These are phyloP conservation scores for Lycia hirtaria DNA, from an alignment of 2,888 invertebrate species.

Conservation along the genomic window DNA sequence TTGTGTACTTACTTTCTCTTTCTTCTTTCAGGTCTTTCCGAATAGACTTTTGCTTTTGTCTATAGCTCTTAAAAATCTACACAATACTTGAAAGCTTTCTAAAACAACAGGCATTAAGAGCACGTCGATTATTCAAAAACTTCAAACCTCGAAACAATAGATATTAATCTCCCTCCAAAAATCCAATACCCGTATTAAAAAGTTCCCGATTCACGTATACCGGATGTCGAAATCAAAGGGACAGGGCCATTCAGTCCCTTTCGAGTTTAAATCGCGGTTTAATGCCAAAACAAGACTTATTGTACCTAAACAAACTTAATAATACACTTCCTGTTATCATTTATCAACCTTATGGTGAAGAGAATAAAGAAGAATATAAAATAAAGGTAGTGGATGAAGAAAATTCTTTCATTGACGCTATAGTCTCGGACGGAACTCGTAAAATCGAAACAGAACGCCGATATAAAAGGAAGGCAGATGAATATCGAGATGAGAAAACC, in stretches of 20 bases:
- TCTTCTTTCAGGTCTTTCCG: no score
- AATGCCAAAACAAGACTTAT: constrained; percentile 73
- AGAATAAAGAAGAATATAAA: constrained; percentile 53
- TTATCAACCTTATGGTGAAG: constrained; percentile 31
- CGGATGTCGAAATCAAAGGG: constrained; percentile 75
- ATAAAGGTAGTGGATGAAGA: constrained; percentile 48
- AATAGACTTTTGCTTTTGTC: no score
- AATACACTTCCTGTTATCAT: constrained; percentile 14
- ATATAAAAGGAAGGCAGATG: constrained; percentile 77
- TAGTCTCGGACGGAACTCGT: constrained; percentile 69
- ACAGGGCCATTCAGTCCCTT: constrained; percentile 69
- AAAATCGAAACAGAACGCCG: constrained; percentile 77
- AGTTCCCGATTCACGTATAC: constrained; percentile 69
- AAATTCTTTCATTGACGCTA: constrained; percentile 68
- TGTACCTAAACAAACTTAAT: constrained; percentile 51
- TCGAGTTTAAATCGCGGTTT: constrained; percentile 69
- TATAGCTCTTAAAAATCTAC: not conserved
- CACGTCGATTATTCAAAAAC: constrained; percentile 3
- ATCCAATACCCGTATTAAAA: constrained; percentile 52
- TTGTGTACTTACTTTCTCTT: no score
- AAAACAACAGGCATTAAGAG: not conserved
- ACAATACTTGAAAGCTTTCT: not conserved
- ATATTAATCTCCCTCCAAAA: constrained; percentile 39
- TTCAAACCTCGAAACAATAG: constrained; percentile 28
- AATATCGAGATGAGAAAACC: constrained; percentile 78